Conservation (phyloP, 2,113 vertebrate species). For the Dissostichus mawsoni region DNA sequence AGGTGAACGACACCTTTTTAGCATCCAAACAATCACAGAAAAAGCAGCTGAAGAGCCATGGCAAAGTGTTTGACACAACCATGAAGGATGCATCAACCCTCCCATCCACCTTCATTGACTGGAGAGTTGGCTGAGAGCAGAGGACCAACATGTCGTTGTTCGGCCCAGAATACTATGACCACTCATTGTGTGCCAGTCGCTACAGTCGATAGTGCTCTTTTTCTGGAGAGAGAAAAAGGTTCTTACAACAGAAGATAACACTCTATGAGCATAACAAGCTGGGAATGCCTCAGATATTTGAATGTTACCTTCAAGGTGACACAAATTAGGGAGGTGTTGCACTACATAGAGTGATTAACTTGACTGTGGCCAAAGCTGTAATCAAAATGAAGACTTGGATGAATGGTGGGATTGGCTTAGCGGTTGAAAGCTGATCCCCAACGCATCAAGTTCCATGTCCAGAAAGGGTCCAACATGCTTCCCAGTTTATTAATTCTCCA, state of each 20-base stretch:
- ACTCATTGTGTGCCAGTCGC: background rate
- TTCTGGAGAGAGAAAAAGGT: background rate
- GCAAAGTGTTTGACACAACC: background rate
- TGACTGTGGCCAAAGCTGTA: background rate
- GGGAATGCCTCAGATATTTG: background rate
- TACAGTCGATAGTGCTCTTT: background rate
- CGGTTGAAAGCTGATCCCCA: background rate
- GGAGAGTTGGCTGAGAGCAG: background rate
- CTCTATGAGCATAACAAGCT: background rate
- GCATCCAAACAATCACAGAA: background rate
- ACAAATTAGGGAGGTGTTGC: background rate
- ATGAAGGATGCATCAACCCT: background rate
- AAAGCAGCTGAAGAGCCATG: background rate
- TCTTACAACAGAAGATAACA: background rate
- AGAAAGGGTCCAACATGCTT: background rate
- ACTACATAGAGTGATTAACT: background rate
- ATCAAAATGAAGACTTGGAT: background rate
- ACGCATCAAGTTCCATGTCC: background rate
- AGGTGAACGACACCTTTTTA: background rate
- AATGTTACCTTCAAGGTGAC: background rate
- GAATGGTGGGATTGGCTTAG: background rate
- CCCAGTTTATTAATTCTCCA: background rate
- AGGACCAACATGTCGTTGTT: background rate
- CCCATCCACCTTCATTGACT: background rate
- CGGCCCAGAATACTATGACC: background rate